These are phyloP conservation scores for Aldabrachelys gigantea DNA, from an alignment of 2,113 vertebrate species.

Conservation along the genomic window DNA sequence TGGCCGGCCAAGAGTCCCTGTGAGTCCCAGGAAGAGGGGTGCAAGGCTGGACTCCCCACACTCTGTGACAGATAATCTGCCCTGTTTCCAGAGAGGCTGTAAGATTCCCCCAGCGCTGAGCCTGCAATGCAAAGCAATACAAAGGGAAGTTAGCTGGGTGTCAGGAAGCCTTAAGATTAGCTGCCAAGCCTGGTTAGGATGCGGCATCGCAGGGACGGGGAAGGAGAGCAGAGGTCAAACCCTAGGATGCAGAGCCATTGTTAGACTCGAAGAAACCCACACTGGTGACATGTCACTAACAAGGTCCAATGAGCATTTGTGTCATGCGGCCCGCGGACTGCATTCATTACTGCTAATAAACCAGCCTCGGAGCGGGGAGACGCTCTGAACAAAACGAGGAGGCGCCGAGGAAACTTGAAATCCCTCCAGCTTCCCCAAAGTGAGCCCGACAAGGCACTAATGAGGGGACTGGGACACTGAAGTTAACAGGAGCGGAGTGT, in stretches of 20 bases:
- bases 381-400: not conserved
- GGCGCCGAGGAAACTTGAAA: not conserved
- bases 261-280: not conserved
- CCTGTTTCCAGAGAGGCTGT: not conserved
- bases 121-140: not conserved
- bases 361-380: not conserved
- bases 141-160: not conserved
- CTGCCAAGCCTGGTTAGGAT: not conserved
- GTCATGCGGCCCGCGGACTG: not conserved
- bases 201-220: not conserved
- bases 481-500: not conserved
- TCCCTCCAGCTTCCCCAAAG: not conserved
- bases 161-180: not conserved
- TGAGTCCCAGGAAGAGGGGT: too few species aligned
- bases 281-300: not conserved
- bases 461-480: not conserved
- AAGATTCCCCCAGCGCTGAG: not conserved
- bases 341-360: not conserved
- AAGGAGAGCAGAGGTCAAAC: not conserved
- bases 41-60: too few species aligned
- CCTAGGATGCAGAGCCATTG: not conserved
- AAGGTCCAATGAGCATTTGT: not conserved
- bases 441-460: not conserved
- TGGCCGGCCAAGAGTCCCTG: too few species aligned
- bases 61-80: too few species aligned